These are phyloP conservation scores for Eilema caniola DNA, from an alignment of 2,888 invertebrate genomes.

Conservation along the genomic window DNA sequence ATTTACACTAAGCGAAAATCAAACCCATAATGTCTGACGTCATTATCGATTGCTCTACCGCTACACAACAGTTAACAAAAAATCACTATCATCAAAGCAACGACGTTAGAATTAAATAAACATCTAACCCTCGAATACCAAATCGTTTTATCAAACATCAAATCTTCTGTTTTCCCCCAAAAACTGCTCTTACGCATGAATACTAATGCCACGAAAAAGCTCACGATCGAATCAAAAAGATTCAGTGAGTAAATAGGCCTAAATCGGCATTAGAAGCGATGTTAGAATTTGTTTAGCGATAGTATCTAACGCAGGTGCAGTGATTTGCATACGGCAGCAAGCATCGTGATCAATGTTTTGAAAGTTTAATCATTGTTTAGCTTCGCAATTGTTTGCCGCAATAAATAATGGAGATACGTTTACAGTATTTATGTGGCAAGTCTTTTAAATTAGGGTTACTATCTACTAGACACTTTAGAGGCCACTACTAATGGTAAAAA, in stretches of 20 bases:
- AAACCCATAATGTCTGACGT: background rate
- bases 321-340: slow-evolving; percentile 55
- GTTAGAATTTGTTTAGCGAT: slow-evolving; percentile 62
- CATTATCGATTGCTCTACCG: background rate
- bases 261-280: slow-evolving; percentile 53
- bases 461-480: too few relatives aligned
- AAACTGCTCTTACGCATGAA: slow-evolving; percentile 34
- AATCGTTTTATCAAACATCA: slow-evolving; percentile 38
- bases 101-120: slow-evolving; percentile 12
- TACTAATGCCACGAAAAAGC: slow-evolving; percentile 19
- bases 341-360: slow-evolving; percentile 6
- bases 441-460: background rate
- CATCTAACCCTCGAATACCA: slow-evolving; percentile 24
- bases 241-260: slow-evolving; percentile 16
- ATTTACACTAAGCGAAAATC: background rate
- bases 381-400: background rate
- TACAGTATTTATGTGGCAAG: background rate
- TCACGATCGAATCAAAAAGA: slow-evolving; percentile 19
- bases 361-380: slow-evolving; percentile 1
- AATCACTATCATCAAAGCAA: background rate
- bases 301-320: slow-evolving; percentile 59
- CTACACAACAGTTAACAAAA: background rate
- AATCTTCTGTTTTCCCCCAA: slow-evolving; percentile 45
- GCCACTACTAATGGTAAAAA: too few relatives aligned
- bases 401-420: background rate